Evolutionary conservation across 2,888 invertebrate genomes (phyloP).

Genomic region (Pandemis corylana): DNA sequence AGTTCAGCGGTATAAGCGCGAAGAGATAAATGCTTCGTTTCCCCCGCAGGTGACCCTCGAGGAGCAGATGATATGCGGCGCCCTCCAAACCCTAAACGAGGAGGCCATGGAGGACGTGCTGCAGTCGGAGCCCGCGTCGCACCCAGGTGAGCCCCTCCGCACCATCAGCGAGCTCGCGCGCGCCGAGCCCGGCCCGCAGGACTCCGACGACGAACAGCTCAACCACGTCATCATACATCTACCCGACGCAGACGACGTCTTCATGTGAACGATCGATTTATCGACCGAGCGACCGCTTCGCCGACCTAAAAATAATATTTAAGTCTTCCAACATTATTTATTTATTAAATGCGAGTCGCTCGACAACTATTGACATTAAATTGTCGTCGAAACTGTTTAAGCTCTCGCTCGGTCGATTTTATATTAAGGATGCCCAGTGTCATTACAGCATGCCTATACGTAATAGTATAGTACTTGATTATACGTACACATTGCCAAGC

Average conservation of each 20-base stretch:
- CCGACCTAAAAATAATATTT: not conserved
- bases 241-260: slow-evolving; percentile 64
- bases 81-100: slow-evolving; percentile 95
- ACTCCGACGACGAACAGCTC: slow-evolving; percentile 46
- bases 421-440: not conserved
- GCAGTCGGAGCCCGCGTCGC: slow-evolving; percentile 87
- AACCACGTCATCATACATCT: slow-evolving; percentile 69
- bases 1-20: no score
- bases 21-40: not conserved
- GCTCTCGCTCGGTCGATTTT: not conserved
- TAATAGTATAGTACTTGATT: not conserved
- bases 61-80: slow-evolving; percentile 98
- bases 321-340: no score
- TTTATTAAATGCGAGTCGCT: no score
- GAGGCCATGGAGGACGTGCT: slow-evolving; percentile 96
- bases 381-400: not conserved
- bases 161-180: slow-evolving; percentile 67
- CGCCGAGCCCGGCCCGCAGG: slow-evolving; percentile 50
- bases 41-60: slow-evolving; percentile 92
- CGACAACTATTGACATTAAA: not conserved
- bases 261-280: slow-evolving; percentile 52
- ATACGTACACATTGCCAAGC: not conserved
- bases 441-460: not conserved
- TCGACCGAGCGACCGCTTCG: not conserved
- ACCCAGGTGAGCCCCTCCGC: slow-evolving; percentile 82